A percentile compares a stretch with the other conserved stretches of the same genome.
These are phyloP conservation scores for Oncorhynchus nerka DNA, from an alignment of 2,113 vertebrate genomes.

Conservation along the genomic window DNA sequence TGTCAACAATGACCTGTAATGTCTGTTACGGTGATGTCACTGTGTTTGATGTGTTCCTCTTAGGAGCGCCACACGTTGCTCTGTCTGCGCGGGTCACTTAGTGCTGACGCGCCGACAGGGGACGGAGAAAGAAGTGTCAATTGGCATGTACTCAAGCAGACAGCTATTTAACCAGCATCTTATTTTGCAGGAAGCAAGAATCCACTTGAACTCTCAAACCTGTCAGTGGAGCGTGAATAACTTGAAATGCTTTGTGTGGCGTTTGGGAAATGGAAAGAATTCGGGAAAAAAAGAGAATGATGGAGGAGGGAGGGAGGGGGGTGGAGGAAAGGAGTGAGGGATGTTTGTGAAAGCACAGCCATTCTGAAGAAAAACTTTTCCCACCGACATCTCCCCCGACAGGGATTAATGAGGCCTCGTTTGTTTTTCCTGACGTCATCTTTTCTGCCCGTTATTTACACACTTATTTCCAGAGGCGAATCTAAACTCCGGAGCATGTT, in stretches of 20 bases:
- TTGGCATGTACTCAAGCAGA: background rate
- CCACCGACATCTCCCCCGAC: background rate
- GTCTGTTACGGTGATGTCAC: background rate
- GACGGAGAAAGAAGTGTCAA: background rate
- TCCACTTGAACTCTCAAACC: slow-evolving; percentile 4
- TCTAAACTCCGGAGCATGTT: background rate
- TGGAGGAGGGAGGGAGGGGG: background rate
- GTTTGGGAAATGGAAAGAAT: background rate
- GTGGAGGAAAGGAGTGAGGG: background rate
- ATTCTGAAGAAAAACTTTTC: background rate
- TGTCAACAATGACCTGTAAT: background rate
- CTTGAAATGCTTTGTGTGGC: background rate
- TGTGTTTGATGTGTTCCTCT: background rate
- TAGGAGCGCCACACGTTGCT: background rate
- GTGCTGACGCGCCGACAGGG: background rate
- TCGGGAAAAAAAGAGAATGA: background rate
- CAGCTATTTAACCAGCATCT: background rate
- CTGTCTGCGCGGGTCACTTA: background rate
- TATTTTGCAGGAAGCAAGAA: background rate
- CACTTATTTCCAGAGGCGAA: background rate
- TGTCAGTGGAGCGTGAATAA: background rate
- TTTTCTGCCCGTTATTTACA: background rate
- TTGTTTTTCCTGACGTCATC: slow-evolving; percentile 14
- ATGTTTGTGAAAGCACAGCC: background rate
- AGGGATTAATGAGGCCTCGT: background rate